Conservation (phyloP, 2,113 vertebrate genomes). For the Anguilla rostrata region DNA sequence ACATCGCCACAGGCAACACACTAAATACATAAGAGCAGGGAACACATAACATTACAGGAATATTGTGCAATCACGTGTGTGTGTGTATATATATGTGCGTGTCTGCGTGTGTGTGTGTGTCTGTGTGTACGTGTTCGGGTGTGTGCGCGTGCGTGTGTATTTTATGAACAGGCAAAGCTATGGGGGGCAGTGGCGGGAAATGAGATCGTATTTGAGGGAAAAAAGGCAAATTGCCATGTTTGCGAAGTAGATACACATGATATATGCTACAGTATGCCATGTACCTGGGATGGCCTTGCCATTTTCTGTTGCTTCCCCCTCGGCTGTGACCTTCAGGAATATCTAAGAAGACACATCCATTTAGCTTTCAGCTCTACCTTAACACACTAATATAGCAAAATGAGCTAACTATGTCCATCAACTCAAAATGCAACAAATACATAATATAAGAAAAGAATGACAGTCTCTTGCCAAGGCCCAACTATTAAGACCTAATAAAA, state of each 20-base stretch:
- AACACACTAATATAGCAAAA: background rate
- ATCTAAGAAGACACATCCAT: conserved; percentile 68
- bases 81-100: too few relatives aligned
- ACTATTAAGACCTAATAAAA: background rate
- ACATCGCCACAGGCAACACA: background rate
- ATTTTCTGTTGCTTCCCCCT: conserved; percentile 71
- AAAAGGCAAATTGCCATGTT: background rate
- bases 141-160: too few relatives aligned
- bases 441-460: background rate
- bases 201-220: background rate
- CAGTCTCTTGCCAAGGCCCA: background rate
- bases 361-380: conserved; percentile 1
- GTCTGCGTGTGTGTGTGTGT: too few relatives aligned
- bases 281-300: conserved; percentile 76
- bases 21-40: background rate
- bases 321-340: conserved; percentile 91
- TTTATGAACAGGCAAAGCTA: background rate
- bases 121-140: too few relatives aligned
- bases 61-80: too few relatives aligned
- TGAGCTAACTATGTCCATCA: background rate
- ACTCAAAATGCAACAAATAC: background rate
- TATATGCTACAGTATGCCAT: background rate
- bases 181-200: background rate
- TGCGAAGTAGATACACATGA: background rate
- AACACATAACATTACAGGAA: background rate